Base-by-base conservation (phyloP, 2,888 invertebrate genomes). In the Aricia artaxerxes region DNA sequence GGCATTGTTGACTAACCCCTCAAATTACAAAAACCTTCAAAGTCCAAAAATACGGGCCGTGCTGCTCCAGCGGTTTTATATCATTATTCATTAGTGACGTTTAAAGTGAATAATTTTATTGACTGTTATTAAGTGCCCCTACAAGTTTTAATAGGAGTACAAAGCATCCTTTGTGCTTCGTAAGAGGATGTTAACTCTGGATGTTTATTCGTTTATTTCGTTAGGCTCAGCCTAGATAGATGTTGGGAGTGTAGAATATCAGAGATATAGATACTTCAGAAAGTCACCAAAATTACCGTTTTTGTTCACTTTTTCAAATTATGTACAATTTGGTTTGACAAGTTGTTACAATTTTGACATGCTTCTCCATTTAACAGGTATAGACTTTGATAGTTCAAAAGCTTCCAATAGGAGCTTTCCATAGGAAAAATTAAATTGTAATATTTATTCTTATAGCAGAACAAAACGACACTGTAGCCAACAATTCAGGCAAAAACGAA, bases 121-220 rank as follows among this genome's bases (percentile, higher is more conserved):
- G 69, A 69, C 69, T 35, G 69, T 69, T 69, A 69, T 69, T 35
- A 69, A 69, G 35, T 69, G 69, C 69, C 69, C 69, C 69, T 69
- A 69, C 69, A 69, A 69, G 69, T 69, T 69, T 11, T 69, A 69
- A 69, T 69, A 16, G 69, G 69, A 69, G 35, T 11, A 69, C 69
- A 69, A 69, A 35, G 69, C 35, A 38, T 69, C 38, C 69, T 69
- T 69, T 69, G 69, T 69, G 69, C 69, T 69, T 35, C 38, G 69
- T 69, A 69, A 35, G 69, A 69, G 69, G 69, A 69, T 69, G 69
- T 38, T 16, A 35, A 69, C 69, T 69, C 35, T 69, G 5, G 5
- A 24, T 11, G 9, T 64, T 64, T 64, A 64, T 11, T 64, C 11
- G 31, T 61, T 61, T 61, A 24, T 61, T 60, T 24, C 9, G 49